Percentiles rank a stretch among this genome's conserved stretches.
Conservation (phyloP, 2,888 invertebrate species). For the Nomada fabriciana region DNA sequence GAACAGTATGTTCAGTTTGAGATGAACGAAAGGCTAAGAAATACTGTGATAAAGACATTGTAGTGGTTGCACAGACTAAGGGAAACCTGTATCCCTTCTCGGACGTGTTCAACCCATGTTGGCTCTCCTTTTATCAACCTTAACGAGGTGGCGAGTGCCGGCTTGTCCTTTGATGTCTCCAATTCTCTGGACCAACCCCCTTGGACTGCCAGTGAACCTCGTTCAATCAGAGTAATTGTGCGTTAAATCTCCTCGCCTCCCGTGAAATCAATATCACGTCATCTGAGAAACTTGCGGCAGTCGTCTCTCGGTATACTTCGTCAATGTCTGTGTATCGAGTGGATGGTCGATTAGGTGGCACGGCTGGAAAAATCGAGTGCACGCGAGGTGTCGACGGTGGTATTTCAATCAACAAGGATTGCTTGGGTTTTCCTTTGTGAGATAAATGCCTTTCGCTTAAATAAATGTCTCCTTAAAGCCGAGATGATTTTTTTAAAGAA, state of each 20-base stretch:
- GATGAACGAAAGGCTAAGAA: not conserved
- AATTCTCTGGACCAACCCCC: conserved; percentile 46
- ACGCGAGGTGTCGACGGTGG: not conserved
- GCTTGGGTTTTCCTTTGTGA: no score
- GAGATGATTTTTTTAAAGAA: not conserved
- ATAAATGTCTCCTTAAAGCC: not conserved
- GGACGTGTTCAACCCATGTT: conserved; percentile 40
- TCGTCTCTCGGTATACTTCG: not conserved
- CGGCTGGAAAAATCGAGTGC: conserved; percentile 10
- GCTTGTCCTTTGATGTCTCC: conserved; percentile 69
- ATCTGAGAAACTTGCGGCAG: conserved; percentile 24
- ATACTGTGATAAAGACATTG: no score
- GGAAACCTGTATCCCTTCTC: conserved; percentile 20
- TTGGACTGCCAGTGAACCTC: conserved; percentile 52
- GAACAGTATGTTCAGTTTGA: not conserved
- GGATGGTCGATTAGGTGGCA: conserved; percentile 33
- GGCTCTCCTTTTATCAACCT: conserved; percentile 51
- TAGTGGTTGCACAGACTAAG: not conserved
- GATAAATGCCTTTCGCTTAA: not conserved
- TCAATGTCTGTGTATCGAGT: conserved; percentile 8
- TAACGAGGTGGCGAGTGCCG: conserved; percentile 63
- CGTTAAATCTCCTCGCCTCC: conserved; percentile 75
- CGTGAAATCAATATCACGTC: conserved; percentile 73
- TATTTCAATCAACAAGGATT: not conserved
- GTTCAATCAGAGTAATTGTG: conserved; percentile 80